Conservation (phyloP, 2,888 invertebrate genomes). For the Synanthedon tipuliformis region DNA sequence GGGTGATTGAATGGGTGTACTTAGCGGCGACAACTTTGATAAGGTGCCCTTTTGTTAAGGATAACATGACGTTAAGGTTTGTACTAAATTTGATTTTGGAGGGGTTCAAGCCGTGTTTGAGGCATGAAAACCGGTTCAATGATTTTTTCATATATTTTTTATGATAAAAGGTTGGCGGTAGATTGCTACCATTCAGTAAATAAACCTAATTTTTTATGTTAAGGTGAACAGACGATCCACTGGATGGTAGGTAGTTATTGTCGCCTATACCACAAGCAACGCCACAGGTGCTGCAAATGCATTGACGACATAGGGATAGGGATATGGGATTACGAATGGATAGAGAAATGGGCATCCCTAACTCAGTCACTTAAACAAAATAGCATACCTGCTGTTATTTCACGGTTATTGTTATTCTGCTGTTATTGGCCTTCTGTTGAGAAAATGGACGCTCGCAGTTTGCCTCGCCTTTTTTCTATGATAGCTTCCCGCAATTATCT, state of each 20-base stretch:
- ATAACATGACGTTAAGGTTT: constrained; percentile 20
- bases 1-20: constrained; percentile 65
- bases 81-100: neutral
- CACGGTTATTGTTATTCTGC: no score
- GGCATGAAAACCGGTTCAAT: no score
- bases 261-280: neutral
- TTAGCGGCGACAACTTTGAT: constrained; percentile 47
- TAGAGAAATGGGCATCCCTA: neutral
- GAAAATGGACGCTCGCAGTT: no score
- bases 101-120: neutral
- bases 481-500: no score
- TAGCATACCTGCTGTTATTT: no score
- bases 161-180: no score
- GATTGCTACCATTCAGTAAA: no score
- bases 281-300: neutral
- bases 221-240: neutral
- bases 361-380: neutral
- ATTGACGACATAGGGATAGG: no score
- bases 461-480: no score
- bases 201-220: no score
- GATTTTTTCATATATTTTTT: no score
- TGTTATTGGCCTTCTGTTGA: no score
- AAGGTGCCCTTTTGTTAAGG: constrained; percentile 47
- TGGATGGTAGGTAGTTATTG: neutral
- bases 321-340: neutral